A percentile compares a stretch with the other conserved stretches of the same genome.
Conservation (phyloP, 1,140 invertebrate genomes). For the Metaphire vulgaris region DNA sequence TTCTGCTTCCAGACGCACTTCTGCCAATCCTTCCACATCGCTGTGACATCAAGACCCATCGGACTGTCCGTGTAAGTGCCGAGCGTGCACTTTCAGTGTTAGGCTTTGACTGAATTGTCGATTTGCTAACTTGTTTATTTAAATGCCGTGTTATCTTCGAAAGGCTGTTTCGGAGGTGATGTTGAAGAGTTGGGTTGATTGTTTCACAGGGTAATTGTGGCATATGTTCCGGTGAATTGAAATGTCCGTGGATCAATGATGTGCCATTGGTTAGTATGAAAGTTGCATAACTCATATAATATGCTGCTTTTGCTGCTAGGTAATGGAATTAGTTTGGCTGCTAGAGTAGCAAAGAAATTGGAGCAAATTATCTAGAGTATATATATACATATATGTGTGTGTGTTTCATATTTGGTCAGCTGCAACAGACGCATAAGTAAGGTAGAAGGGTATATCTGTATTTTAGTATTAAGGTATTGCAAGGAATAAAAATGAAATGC, state of each 20-base stretch:
- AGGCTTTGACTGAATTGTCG: background rate
- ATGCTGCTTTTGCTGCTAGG: too few species aligned
- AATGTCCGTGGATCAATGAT: conserved; percentile 30
- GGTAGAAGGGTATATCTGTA: too few species aligned
- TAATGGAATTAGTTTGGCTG: too few species aligned
- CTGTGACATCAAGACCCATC: conserved; percentile 33
- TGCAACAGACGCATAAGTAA: too few species aligned
- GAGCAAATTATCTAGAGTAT: too few species aligned
- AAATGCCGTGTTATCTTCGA: background rate
- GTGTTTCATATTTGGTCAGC: too few species aligned
- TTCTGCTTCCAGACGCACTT: conserved; percentile 35
- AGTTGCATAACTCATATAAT: too few species aligned
- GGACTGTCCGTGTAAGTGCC: conserved; percentile 33
- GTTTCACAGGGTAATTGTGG: conserved; percentile 32
- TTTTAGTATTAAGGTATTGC: too few species aligned
- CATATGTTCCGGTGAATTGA: conserved; percentile 23
- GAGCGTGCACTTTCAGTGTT: background rate
- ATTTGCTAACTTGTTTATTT: too few species aligned
- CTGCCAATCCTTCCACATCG: conserved; percentile 35
- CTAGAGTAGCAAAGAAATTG: too few species aligned
- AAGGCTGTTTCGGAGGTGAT: background rate
- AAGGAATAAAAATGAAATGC: too few species aligned
- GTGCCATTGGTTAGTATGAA: conserved; percentile 29
- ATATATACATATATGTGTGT: too few species aligned
- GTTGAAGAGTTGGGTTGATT: background rate